These are phyloP conservation scores for Burhinus oedicnemus DNA, from an alignment of 2,113 vertebrate genomes.

Conservation along the genomic window DNA sequence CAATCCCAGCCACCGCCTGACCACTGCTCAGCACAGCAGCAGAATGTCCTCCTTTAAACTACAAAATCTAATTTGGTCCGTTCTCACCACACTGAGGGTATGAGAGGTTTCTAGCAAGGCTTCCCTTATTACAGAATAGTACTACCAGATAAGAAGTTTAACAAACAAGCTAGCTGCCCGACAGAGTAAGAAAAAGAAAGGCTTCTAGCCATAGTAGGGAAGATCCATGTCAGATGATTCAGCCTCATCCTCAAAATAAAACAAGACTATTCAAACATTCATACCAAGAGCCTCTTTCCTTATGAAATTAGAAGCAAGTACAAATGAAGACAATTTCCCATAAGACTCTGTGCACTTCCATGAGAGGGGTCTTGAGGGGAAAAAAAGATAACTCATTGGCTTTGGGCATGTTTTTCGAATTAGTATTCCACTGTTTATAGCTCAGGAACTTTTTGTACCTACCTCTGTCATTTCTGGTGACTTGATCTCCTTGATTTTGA, in stretches of 20 bases:
- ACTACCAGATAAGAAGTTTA: background rate
- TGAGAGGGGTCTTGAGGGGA: background rate
- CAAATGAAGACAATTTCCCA: background rate
- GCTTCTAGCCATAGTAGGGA: background rate
- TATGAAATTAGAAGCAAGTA: background rate
- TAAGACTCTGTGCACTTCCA: too few relatives aligned
- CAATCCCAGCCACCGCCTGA: background rate
- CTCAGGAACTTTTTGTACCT: background rate
- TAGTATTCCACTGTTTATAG: background rate
- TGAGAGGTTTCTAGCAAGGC: fast-evolving
- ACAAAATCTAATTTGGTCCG: fast-evolving
- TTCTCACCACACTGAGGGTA: fast-evolving
- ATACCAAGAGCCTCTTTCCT: background rate
- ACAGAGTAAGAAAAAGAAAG: background rate
- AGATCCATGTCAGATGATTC: background rate
- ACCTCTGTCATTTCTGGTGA: slow-evolving; percentile 97
- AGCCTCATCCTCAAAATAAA: background rate
- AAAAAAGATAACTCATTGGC: fast-evolving
- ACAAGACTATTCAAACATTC: background rate
- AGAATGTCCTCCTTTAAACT: background rate
- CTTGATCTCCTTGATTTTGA: slow-evolving; percentile 99
- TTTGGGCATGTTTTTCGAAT: background rate
- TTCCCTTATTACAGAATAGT: background rate
- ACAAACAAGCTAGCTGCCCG: background rate
- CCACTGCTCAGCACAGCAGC: background rate